Conservation (phyloP, 2,797 vertebrate species). For the Acanthis flammea region DNA sequence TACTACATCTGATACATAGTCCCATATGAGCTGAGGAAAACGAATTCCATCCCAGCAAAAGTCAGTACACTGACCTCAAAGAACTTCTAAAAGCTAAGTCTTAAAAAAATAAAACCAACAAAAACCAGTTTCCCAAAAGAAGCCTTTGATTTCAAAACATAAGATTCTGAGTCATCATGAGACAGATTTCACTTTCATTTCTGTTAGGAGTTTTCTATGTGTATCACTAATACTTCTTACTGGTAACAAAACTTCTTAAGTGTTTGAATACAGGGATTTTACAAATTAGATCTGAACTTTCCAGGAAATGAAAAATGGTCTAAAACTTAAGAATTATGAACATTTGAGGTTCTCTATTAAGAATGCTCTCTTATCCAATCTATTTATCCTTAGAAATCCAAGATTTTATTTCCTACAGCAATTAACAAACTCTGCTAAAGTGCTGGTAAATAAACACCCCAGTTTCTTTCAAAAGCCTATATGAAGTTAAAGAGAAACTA, state of each 20-base stretch:
- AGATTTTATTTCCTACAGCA: not conserved
- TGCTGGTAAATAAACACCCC: not conserved
- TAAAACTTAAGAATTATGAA: not conserved
- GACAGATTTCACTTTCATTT: not conserved
- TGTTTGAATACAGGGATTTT: not conserved
- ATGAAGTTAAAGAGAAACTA: not conserved
- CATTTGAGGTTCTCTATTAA: not conserved
- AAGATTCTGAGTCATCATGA: not conserved
- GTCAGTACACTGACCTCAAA: not conserved
- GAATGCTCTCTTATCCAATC: not conserved
- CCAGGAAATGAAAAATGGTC: not conserved
- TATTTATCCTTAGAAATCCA: not conserved
- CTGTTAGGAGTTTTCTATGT: fast-evolving
- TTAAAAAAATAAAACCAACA: not conserved
- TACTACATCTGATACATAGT: not conserved
- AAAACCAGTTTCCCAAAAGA: not conserved
- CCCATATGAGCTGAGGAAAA: not conserved
- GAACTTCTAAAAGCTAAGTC: not conserved
- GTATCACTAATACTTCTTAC: not conserved
- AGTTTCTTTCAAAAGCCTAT: not conserved
- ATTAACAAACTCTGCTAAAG: not conserved
- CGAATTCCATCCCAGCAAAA: not conserved
- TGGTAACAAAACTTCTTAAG: not conserved
- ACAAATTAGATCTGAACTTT: not conserved
- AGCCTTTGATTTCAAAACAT: not conserved